Evolutionary conservation across 2,888 invertebrate species (phyloP).

Genomic region (Drosophila gaucha): DNA sequence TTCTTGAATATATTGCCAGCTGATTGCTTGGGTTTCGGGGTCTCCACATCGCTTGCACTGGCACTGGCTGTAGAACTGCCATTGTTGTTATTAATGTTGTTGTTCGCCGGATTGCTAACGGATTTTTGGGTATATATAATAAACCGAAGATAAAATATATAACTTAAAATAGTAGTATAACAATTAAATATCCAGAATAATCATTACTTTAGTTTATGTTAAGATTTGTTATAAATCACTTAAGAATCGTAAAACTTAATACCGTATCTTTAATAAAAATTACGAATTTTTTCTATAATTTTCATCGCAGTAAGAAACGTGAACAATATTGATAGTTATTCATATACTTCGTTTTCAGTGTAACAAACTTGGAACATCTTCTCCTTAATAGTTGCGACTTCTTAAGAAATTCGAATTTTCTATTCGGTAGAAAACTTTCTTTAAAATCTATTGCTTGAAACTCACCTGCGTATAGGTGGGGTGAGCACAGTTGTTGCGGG

Average conservation of each 20-base stretch:
- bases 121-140: constrained; percentile 19
- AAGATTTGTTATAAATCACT: neutral
- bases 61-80: constrained; percentile 57
- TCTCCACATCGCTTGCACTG: constrained; percentile 74
- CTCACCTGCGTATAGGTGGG: constrained; percentile 86
- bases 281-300: too few relatives aligned
- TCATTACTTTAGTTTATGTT: neutral
- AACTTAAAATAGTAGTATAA: constrained; percentile 9
- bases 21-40: constrained; percentile 89
- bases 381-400: too few relatives aligned
- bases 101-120: constrained; percentile 63
- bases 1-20: constrained; percentile 97
- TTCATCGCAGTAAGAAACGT: neutral
- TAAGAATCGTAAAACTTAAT: neutral
- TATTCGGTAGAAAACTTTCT: too few relatives aligned
- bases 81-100: constrained; percentile 68
- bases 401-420: too few relatives aligned
- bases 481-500: constrained; percentile 74
- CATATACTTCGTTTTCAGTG: too few relatives aligned
- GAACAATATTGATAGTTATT: neutral
- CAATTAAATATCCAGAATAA: neutral
- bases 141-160: constrained; percentile 19
- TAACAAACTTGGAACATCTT: neutral
- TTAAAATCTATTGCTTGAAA: neutral
- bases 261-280: neutral